A percentile compares a stretch with the other conserved stretches of the same genome.
Evolutionary conservation across 2,888 invertebrate species (phyloP).

Genomic region (Latrodectus hesperus): DNA sequence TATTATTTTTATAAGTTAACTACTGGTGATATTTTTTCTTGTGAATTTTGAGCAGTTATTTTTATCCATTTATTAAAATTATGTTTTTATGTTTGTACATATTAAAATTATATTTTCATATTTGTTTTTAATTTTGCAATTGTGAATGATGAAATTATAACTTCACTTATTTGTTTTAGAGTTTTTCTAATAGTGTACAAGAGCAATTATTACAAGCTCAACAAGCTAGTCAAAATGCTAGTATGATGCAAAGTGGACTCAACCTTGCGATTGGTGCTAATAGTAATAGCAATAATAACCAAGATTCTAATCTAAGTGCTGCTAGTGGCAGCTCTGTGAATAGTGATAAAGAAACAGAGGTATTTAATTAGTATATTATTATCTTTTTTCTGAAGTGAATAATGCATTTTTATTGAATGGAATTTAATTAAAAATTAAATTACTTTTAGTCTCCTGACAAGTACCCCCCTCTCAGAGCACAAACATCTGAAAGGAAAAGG

Average conservation of each 20-base stretch:
- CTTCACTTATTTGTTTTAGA: conserved; percentile 19
- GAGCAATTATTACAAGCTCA: conserved; percentile 61
- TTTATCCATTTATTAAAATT: no score
- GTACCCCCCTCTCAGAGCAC: conserved; percentile 59
- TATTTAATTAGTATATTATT: conserved; percentile 11
- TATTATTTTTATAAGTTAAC: no score
- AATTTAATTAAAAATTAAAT: not conserved
- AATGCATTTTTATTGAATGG: not conserved
- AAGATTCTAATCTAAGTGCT: conserved; percentile 98
- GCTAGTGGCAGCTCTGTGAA: conserved; percentile 92
- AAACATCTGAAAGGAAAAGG: conserved; percentile 53
- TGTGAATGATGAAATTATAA: no score
- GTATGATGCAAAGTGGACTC: conserved; percentile 61
- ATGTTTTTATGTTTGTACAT: no score
- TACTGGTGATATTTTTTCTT: no score
- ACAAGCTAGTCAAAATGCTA: conserved; percentile 62
- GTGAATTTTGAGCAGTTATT: no score
- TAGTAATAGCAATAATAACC: conserved; percentile 80
- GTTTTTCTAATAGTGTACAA: conserved; percentile 62
- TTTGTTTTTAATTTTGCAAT: no score
- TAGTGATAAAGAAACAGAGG: conserved; percentile 88
- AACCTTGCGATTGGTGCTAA: conserved; percentile 64
- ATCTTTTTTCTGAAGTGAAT: not conserved
- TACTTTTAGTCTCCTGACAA: conserved; percentile 63
- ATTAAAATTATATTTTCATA: no score